Conservation (phyloP, 2,888 invertebrate genomes). For the Lepidonotus clava region DNA sequence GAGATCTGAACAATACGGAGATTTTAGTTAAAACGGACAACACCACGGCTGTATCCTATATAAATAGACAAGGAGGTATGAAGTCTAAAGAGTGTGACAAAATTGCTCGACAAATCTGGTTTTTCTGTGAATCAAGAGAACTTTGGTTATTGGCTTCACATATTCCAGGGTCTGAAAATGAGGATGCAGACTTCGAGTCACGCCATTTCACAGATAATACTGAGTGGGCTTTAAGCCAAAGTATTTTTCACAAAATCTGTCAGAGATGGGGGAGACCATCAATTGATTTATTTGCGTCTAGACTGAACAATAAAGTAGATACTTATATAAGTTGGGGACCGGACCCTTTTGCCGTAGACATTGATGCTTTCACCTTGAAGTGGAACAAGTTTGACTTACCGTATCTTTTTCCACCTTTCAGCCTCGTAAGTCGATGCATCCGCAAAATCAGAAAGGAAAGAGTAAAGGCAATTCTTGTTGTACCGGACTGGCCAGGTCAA, state of each 20-base stretch:
- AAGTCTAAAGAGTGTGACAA: neutral
- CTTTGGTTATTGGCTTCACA: conserved; percentile 13
- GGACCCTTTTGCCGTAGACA: conserved; percentile 59
- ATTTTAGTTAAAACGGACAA: conserved; percentile 49
- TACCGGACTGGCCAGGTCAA: conserved; percentile 56
- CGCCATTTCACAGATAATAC: conserved; percentile 38
- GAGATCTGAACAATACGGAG: neutral
- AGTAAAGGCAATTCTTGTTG: conserved; percentile 41
- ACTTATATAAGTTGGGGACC: conserved; percentile 62
- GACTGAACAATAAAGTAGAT: conserved; percentile 58
- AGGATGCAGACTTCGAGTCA: conserved; percentile 22
- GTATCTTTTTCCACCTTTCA: conserved; percentile 64
- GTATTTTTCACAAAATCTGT: neutral
- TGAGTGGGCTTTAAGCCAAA: conserved; percentile 11
- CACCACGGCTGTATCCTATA: conserved; percentile 44
- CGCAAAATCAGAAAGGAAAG: conserved; percentile 58
- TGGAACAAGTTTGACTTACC: conserved; percentile 56
- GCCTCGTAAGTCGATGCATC: conserved; percentile 58
- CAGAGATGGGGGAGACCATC: neutral
- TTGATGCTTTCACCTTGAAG: conserved; percentile 61
- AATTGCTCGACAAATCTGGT: conserved; percentile 37
- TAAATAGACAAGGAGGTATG: conserved; percentile 40
- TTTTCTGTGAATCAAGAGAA: conserved; percentile 10
- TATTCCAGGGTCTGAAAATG: conserved; percentile 37
- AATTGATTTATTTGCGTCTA: conserved; percentile 62